Conservation (phyloP, 2,113 vertebrate genomes). For the Gambusia affinis region DNA sequence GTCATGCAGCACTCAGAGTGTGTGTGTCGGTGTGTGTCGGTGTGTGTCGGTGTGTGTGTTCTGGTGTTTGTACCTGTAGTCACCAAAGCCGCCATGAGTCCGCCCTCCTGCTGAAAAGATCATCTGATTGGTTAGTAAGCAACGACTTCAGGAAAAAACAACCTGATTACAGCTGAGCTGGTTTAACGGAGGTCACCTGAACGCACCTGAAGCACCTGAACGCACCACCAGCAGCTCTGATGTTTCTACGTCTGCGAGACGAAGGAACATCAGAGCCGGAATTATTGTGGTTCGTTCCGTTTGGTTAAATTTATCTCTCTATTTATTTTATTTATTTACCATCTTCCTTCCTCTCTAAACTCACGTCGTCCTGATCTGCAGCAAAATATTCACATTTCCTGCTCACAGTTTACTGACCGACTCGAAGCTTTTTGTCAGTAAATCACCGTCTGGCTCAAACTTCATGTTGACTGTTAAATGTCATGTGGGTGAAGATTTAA, state of each 20-base stretch:
- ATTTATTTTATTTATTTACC: no score
- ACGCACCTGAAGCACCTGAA: not conserved
- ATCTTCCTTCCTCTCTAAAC: no score
- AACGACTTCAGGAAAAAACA: not conserved
- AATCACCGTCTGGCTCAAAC: no score
- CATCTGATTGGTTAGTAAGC: slow-evolving; percentile 68
- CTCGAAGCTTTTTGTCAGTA: no score
- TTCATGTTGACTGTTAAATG: no score
- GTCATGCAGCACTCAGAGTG: not conserved
- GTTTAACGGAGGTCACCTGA: not conserved
- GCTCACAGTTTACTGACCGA: no score
- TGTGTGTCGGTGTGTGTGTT: not conserved
- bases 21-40: no score
- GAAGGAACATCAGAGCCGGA: no score
- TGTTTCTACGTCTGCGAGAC: no score
- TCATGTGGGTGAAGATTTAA: no score
- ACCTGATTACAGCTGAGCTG: not conserved
- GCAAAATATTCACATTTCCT: no score
- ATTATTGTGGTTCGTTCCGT: not conserved
- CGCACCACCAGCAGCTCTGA: not conserved
- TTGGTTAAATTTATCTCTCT: not conserved
- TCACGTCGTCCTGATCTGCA: no score
- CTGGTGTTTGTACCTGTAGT: slow-evolving; percentile 88
- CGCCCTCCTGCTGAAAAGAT: slow-evolving; percentile 84
- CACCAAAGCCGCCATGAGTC: slow-evolving; percentile 89